Percentiles rank a stretch among this genome's conserved stretches.
phyloP scores from a whole-genome alignment of 2,113 vertebrate genomes.

The Sturnus vulgaris region DNA sequence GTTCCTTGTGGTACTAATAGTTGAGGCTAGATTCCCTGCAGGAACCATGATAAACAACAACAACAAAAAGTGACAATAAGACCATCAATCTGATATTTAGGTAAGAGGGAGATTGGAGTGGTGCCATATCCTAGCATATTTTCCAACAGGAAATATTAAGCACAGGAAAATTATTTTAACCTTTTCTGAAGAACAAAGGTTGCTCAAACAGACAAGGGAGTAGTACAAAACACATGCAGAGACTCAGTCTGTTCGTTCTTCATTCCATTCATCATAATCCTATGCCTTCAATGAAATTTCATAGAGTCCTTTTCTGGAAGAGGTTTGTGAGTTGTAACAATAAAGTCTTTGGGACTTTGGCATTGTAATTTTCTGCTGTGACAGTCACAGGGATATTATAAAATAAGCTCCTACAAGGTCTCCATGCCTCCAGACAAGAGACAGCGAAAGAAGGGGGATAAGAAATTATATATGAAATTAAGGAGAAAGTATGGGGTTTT shows the following conservation, averaged over 20 bases:
- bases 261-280: background rate
- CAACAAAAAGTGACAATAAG: background rate
- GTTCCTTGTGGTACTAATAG: background rate
- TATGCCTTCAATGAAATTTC: background rate
- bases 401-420: background rate
- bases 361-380: background rate
- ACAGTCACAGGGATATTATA: background rate
- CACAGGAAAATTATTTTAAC: background rate
- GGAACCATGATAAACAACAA: background rate
- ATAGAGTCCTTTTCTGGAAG: background rate
- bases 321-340: background rate
- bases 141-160: background rate
- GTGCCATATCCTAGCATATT: background rate
- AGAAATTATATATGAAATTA: slow-evolving; percentile 26
- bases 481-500: background rate
- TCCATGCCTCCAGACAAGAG: background rate
- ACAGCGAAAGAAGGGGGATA: background rate
- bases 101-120: background rate
- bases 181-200: background rate
- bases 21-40: background rate
- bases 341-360: background rate
- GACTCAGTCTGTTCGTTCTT: background rate
- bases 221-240: background rate
- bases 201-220: background rate
- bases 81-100: background rate